Evolutionary conservation across 1,140 invertebrate species (phyloP).

Genomic region (Cotesia vestalis): DNA sequence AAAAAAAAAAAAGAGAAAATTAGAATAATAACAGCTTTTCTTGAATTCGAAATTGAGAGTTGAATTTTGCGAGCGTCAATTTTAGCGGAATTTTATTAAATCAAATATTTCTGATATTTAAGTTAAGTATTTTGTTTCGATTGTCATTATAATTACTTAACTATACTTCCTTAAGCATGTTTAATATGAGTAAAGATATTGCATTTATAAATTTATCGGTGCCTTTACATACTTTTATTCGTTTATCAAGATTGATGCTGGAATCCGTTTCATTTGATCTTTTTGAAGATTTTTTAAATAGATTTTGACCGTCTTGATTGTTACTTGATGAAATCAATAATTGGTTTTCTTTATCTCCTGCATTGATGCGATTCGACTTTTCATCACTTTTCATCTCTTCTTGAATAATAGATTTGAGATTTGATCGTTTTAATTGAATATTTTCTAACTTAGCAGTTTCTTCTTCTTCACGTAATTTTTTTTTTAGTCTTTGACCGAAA

Average conservation of each 20-base stretch:
- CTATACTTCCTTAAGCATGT: too few relatives aligned
- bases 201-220: not conserved
- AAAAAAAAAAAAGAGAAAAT: too few relatives aligned
- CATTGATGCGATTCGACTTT: not conserved
- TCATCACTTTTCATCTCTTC: not conserved
- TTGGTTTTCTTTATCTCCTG: constrained; percentile 19
- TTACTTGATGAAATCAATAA: constrained; percentile 20
- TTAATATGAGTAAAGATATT: not conserved
- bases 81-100: too few relatives aligned
- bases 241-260: not conserved
- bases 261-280: not conserved
- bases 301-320: constrained; percentile 6
- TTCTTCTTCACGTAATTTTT: constrained; percentile 46
- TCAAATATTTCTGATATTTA: too few relatives aligned
- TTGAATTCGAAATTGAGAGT: too few relatives aligned
- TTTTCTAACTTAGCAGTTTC: constrained; percentile 37
- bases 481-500: constrained; percentile 52
- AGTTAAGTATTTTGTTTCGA: too few relatives aligned
- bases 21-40: too few relatives aligned
- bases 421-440: not conserved
- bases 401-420: not conserved
- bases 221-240: not conserved
- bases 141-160: too few relatives aligned
- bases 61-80: too few relatives aligned
- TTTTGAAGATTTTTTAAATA: constrained; percentile 22